These are phyloP conservation scores for Antechinus stuartii DNA, from an alignment of 2,113 vertebrate species.

Conservation along the genomic window DNA sequence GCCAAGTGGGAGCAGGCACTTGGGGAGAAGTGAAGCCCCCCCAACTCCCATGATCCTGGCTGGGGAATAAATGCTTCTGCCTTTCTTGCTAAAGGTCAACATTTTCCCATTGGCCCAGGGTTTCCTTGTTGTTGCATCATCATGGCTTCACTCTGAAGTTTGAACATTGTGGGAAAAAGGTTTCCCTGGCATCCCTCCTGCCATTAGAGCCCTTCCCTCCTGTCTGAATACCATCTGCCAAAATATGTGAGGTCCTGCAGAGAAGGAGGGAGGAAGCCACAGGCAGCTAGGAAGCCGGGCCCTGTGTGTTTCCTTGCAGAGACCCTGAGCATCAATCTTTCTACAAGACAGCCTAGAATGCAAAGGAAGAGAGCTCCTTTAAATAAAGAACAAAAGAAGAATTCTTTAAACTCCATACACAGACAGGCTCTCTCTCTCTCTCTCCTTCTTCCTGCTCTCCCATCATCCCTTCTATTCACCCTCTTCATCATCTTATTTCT, in stretches of 20 bases:
- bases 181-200: slow-evolving; percentile 90
- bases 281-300: slow-evolving; percentile 92
- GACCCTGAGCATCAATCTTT: slow-evolving; percentile 96
- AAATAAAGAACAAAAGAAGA: slow-evolving; percentile 87
- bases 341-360: slow-evolving; percentile 84
- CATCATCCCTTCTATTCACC: not conserved
- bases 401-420: slow-evolving; percentile 83
- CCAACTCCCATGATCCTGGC: slow-evolving; percentile 1
- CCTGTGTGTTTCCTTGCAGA: slow-evolving; percentile 92
- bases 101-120: slow-evolving; percentile 67
- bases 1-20: not conserved
- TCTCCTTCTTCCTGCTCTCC: not conserved
- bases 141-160: slow-evolving; percentile 78
- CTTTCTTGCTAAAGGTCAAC: slow-evolving; percentile 25
- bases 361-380: slow-evolving; percentile 80
- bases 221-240: slow-evolving; percentile 91
- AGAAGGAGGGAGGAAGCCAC: slow-evolving; percentile 90
- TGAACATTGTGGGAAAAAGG: slow-evolving; percentile 85
- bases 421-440: not conserved
- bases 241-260: slow-evolving; percentile 92
- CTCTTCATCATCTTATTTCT: not conserved
- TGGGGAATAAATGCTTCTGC: not conserved
- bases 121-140: slow-evolving; percentile 71
- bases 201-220: slow-evolving; percentile 91
- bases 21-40: not conserved